Base-by-base conservation (phyloP, 2,888 invertebrate species). In the Apamea epomidion region DNA sequence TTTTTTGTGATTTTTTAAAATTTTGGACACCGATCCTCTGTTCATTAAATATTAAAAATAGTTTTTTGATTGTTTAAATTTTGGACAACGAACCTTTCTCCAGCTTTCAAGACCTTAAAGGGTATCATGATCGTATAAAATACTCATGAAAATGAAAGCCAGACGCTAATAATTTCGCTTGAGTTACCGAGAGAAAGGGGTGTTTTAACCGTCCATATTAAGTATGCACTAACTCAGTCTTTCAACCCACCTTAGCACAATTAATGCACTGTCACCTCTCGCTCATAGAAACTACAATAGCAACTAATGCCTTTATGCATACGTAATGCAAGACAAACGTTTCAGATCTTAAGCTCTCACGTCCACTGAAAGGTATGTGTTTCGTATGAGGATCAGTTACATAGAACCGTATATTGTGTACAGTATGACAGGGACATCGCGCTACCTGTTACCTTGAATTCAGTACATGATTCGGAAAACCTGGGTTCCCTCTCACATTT, bases 221-320 rank as follows among this genome's bases (percentile, higher is more conserved):
- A 67, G 73, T 67, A 81, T 72, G 32, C 25, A 54, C 48, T 69
- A 45, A 74, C 48, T 32, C 54, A 5, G 25, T 32, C 25, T 62
- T 65, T 37, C n/a, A 65, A 45, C 68, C 32, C 75, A 32, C 7
- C 6, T 25, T 45, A 37, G 21, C 6, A 37, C 18, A 67, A 70
- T 75, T 72, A 79, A 88, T 88, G 76, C 82, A 64, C 18, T 37
- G 60, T 76, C 85, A 80, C 37, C 8, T 7, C 58, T 54, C 25
- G 71, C 62, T 72, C 62, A 45, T 74, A 45, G 73, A 29, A 74
- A 77, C 71, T 84, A 62, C 74, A 81, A 80, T 74, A 76, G 87
- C 37, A 48, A 76, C 71, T 78, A 87, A 87, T 80, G 54, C 78
- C 70, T 76, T 71, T 77, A 89, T 74, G 72, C 80, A 76, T 82